Evolutionary conservation across 1,140 invertebrate species (phyloP).

Genomic region (Nephila pilipes): DNA sequence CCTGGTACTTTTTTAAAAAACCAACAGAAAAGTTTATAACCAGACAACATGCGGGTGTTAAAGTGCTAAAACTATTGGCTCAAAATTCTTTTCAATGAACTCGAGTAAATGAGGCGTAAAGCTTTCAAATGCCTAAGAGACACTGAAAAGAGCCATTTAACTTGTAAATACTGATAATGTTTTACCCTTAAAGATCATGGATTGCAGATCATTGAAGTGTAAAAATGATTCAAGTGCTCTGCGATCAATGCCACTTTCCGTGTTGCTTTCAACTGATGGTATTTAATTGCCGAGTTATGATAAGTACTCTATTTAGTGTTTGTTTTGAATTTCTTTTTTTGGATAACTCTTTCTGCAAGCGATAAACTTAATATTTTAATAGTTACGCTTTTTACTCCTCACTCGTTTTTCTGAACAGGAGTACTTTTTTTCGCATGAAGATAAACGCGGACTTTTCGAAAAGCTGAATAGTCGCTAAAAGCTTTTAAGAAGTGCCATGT

Average conservation of each 20-base stretch:
- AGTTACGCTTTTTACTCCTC: neutral
- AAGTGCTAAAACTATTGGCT: slow-evolving; percentile 37
- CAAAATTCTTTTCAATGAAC: slow-evolving; percentile 44
- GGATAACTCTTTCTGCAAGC: neutral
- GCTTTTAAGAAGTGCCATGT: neutral
- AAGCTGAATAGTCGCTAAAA: neutral
- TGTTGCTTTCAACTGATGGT: slow-evolving; percentile 35
- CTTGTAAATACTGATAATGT: slow-evolving; percentile 45
- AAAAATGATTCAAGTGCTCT: slow-evolving; percentile 52
- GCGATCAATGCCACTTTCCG: slow-evolving; percentile 35
- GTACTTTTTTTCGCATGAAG: neutral
- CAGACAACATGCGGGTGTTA: slow-evolving; percentile 14
- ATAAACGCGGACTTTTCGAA: neutral
- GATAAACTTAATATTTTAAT: slow-evolving; percentile 16
- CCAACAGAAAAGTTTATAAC: neutral
- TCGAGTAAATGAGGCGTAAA: slow-evolving; percentile 31
- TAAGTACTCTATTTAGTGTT: slow-evolving; percentile 20
- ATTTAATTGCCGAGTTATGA: slow-evolving; percentile 53
- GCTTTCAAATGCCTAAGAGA: slow-evolving; percentile 33
- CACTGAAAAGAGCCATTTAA: slow-evolving; percentile 39
- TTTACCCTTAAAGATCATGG: slow-evolving; percentile 30
- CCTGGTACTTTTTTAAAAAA: neutral
- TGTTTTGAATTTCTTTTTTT: neutral
- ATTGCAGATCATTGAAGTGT: slow-evolving; percentile 44
- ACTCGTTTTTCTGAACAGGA: neutral